phyloP scores from a whole-genome alignment of 2,888 invertebrate genomes.

The Drosophila affinis region DNA sequence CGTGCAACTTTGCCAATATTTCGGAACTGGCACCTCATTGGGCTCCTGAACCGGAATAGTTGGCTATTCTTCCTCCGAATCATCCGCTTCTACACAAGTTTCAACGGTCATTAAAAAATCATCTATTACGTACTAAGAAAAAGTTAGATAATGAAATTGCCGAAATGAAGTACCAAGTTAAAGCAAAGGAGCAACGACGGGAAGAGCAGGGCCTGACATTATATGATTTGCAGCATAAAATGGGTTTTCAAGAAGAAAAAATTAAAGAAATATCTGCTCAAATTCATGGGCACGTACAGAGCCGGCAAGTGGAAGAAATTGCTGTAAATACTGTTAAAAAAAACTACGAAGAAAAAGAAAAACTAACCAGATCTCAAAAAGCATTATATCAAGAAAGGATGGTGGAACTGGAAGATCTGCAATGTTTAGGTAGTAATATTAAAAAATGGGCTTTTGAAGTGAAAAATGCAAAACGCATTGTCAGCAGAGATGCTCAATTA shows the following conservation, averaged over 20 bases:
- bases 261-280: constrained; percentile 83
- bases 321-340: constrained; percentile 80
- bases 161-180: constrained; percentile 85
- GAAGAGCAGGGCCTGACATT: constrained; percentile 84
- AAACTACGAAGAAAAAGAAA: constrained; percentile 79
- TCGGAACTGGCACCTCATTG: constrained; percentile 29
- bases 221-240: constrained; percentile 85
- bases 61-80: constrained; percentile 86
- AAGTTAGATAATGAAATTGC: constrained; percentile 88
- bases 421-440: too few relatives aligned
- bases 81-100: constrained; percentile 90
- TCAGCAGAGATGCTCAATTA: too few relatives aligned
- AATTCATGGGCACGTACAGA: constrained; percentile 80
- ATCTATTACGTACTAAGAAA: constrained; percentile 87
- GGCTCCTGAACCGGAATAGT: constrained; percentile 46
- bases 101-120: constrained; percentile 88
- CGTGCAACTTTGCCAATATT: constrained; percentile 51
- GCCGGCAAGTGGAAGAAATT: constrained; percentile 82
- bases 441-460: too few relatives aligned
- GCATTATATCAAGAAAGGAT: constrained; percentile 73
- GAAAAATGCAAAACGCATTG: too few relatives aligned
- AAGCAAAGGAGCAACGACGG: constrained; percentile 75
- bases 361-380: constrained; percentile 73
- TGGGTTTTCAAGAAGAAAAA: constrained; percentile 57
- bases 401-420: too few relatives aligned